Percentiles rank a stretch among this genome's conserved stretches.
Evolutionary conservation across 2,888 invertebrate species (phyloP).

Genomic region (Stenchaetothrips biformis): DNA sequence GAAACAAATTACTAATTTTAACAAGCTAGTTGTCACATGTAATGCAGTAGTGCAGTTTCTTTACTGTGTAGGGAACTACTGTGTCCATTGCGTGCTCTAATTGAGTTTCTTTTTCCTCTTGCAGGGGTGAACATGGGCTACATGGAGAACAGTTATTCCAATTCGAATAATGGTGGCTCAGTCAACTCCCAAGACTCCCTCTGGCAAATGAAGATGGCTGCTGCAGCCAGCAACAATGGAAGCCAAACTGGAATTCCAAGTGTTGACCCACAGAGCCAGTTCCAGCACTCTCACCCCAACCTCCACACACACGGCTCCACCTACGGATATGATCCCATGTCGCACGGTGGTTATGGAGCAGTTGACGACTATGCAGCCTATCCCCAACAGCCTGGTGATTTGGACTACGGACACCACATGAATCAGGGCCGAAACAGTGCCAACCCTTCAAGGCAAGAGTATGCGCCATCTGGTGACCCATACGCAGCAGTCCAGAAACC

Average conservation of each 20-base stretch:
- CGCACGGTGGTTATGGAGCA: slow-evolving; percentile 77
- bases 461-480: slow-evolving; percentile 68
- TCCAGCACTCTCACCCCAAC: background rate
- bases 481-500: slow-evolving; percentile 87
- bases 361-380: slow-evolving; percentile 81
- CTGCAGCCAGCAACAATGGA: slow-evolving; percentile 63
- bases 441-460: slow-evolving; percentile 80
- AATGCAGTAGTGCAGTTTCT: background rate
- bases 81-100: too few species aligned
- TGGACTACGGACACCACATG: slow-evolving; percentile 56
- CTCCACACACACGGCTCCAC: slow-evolving; percentile 28
- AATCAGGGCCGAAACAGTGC: slow-evolving; percentile 52
- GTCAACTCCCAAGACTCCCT: slow-evolving; percentile 91
- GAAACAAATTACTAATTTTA: slow-evolving; percentile 26
- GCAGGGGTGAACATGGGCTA: slow-evolving; percentile 83
- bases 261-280: slow-evolving; percentile 37
- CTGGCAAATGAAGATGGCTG: slow-evolving; percentile 90
- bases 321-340: slow-evolving; percentile 67
- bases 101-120: slow-evolving; percentile 36
- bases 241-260: slow-evolving; percentile 43
- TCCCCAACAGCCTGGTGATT: slow-evolving; percentile 65
- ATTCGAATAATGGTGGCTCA: slow-evolving; percentile 91
- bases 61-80: too few species aligned
- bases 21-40: slow-evolving; percentile 29
- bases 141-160: slow-evolving; percentile 87